These are phyloP conservation scores for Clarias magur DNA, from an alignment of 2,113 vertebrate species.

Conservation along the genomic window DNA sequence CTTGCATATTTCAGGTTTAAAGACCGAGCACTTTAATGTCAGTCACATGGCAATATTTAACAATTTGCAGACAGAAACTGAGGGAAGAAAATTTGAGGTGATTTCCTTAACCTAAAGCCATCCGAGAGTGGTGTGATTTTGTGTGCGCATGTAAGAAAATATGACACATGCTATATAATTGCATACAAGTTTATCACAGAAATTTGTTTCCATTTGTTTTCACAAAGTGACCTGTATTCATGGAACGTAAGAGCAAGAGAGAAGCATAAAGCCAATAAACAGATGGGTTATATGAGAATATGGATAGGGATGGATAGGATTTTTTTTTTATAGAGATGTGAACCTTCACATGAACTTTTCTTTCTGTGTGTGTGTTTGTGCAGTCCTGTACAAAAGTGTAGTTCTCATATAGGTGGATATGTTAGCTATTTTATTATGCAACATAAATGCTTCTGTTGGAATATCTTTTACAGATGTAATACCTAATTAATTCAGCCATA, in stretches of 20 bases:
- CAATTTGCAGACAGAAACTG: constrained; percentile 8
- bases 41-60: constrained; percentile 21
- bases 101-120: constrained; percentile 18
- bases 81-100: constrained; percentile 14
- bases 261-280: not conserved
- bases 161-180: not conserved
- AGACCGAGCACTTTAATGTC: not conserved
- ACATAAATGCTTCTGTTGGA: not conserved
- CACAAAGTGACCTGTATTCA: not conserved
- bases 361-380: too few species aligned
- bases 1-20: constrained; percentile 7
- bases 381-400: not conserved
- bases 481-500: constrained; percentile 7
- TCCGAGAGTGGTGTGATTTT: not conserved
- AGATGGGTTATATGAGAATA: not conserved
- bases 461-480: not conserved
- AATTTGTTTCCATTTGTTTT: not conserved
- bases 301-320: not conserved
- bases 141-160: not conserved
- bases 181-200: not conserved
- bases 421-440: not conserved
- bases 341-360: too few species aligned
- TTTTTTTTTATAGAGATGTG: too few species aligned
- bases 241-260: not conserved
- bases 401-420: not conserved